phyloP scores from a whole-genome alignment of 2,113 vertebrate genomes.

The Aegotheles bennettii region DNA sequence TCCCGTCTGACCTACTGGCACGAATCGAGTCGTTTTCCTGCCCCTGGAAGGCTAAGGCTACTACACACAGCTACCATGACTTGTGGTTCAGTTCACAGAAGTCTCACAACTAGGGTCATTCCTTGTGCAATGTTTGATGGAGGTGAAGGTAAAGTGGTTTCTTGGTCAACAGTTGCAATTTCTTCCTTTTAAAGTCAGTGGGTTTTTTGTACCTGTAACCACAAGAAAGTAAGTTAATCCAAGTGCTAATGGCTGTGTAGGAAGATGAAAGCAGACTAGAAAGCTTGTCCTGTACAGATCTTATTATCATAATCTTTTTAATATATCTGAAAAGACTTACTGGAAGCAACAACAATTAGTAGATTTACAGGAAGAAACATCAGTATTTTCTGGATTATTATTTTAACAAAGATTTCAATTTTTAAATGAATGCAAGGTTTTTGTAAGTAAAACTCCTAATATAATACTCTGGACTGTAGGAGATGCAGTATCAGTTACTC shows the following conservation, averaged over 20 bases:
- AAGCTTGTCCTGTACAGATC: background rate
- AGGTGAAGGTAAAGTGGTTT: constrained; percentile 99
- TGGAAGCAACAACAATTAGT: background rate
- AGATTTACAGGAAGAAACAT: background rate
- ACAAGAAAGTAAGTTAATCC: constrained; percentile 15
- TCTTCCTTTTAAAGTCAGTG: constrained; percentile 98
- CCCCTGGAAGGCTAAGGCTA: constrained; percentile 13
- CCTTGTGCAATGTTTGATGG: constrained; percentile 94
- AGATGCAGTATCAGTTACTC: background rate
- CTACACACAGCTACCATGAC: constrained; percentile 52
- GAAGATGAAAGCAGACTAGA: background rate
- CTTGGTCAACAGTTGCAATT: constrained; percentile 95
- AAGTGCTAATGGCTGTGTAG: accelerated
- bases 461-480: background rate
- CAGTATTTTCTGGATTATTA: background rate
- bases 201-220: constrained; percentile 96
- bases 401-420: background rate
- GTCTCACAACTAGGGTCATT: constrained; percentile 71
- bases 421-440: background rate
- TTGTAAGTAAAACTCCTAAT: background rate
- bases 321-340: background rate
- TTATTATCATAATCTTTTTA: background rate
- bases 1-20: constrained; percentile 22
- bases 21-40: background rate
- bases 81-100: constrained; percentile 49